Conservation (phyloP, 2,113 vertebrate genomes). For the Rhinogobius similis region DNA sequence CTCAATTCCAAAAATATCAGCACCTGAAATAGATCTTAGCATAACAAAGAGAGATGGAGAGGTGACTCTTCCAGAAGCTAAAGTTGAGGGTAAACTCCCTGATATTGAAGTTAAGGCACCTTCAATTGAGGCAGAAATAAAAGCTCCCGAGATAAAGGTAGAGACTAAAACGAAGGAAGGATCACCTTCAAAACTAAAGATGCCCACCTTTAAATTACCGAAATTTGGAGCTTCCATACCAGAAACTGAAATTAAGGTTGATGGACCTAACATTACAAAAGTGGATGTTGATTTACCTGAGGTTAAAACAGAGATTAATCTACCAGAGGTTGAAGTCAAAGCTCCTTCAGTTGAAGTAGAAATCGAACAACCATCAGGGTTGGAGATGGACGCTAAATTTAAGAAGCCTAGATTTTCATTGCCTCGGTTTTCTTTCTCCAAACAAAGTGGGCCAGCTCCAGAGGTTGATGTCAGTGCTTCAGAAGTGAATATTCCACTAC, state of each 20-base stretch:
- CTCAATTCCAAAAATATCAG: slow-evolving; percentile 31
- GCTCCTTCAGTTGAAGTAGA: slow-evolving; percentile 1
- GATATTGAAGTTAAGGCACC: slow-evolving; percentile 24
- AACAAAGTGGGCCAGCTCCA: slow-evolving; percentile 46
- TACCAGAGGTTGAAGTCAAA: slow-evolving; percentile 36
- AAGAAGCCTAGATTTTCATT: slow-evolving; percentile 62
- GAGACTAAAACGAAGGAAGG: slow-evolving; percentile 7
- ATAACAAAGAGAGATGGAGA: slow-evolving; percentile 37
- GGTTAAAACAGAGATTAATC: slow-evolving; percentile 18
- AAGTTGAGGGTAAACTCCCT: slow-evolving; percentile 24
- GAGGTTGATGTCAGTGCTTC: slow-evolving; percentile 27
- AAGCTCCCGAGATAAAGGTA: slow-evolving; percentile 21
- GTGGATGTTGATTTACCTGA: slow-evolving; percentile 15
- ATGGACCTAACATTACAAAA: slow-evolving; percentile 10
- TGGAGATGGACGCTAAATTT: slow-evolving; percentile 49
- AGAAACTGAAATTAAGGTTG: slow-evolving; percentile 27
- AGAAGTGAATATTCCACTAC: not conserved
- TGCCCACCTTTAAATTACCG: slow-evolving; percentile 37
- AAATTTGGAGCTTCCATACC: slow-evolving; percentile 33
- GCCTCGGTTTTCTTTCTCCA: slow-evolving; percentile 65
- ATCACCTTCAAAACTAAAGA: slow-evolving; percentile 47
- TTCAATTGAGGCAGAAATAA: slow-evolving; percentile 22
- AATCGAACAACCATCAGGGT: slow-evolving; percentile 30
- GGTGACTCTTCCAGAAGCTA: slow-evolving; percentile 7
- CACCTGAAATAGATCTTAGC: slow-evolving; percentile 25